Evolutionary conservation across 35 echinoderm and acorn worm species (phyloP), one percentile per base, ranked within the genome.

Genomic region (Antedon bifida): DNA sequence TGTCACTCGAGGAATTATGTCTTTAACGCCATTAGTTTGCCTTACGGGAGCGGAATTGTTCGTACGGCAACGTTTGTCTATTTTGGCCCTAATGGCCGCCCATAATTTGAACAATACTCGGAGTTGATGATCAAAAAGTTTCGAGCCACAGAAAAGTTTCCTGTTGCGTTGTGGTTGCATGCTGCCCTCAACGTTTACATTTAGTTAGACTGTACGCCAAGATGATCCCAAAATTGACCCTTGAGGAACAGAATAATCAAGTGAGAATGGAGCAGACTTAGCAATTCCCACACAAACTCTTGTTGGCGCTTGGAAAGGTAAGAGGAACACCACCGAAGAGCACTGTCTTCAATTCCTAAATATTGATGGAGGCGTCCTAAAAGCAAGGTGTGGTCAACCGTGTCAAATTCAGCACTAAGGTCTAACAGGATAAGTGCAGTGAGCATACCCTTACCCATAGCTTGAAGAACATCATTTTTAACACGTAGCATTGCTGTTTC

Each of bases 351-450:
- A 32, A 91, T 56, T 64, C 89, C 79, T 32, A 83, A 39, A 21
- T 51, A 28, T 8, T 73, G n/a, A 39, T 90, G 64, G 32, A 86
- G 78, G 7, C 83, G 38, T 55, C 55, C 16, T 35, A 91, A 45
- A 10, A 91, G 84, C 10, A 86, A 82, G 19, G 33, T 34, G 76
- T 92, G 86, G 34, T 85, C 86, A 39, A 92, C 78, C 30, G 82
- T 92, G 51, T 92, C 77, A 36, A 92, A 92, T 9, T 86, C 86
- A 23, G 46, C 79, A 74, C 75, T 84, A 12, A 88, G 46, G 31
- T 88, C 83, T 7, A 92, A 23, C 31, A 92, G 77, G 16, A 92
- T 79, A 74, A 92, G 81, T 44, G 78, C 64, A 39, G 75, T 36
- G 17, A 85, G 34, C 11, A 30, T 82, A 23, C 78, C 86, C n/a